These are phyloP conservation scores for Bubo scandiacus DNA, from an alignment of 2,113 vertebrate species.

Conservation along the genomic window DNA sequence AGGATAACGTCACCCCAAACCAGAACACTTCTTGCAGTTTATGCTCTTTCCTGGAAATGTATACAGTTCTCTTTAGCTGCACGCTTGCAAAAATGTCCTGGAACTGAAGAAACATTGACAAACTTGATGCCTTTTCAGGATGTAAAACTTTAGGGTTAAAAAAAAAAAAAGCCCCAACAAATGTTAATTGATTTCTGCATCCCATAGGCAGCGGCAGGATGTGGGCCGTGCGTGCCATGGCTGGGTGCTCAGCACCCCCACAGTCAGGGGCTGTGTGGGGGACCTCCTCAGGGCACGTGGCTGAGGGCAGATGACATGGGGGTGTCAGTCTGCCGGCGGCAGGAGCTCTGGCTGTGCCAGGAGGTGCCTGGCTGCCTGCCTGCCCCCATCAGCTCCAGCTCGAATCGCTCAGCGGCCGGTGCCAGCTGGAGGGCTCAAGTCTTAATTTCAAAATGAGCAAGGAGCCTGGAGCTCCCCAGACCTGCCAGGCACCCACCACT, in stretches of 20 bases:
- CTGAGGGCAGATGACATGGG: accelerated
- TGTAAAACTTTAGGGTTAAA: neutral
- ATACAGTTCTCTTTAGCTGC: neutral
- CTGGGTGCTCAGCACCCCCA: neutral
- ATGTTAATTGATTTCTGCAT: neutral
- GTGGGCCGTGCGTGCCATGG: neutral
- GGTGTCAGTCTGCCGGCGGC: neutral
- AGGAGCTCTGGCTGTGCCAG: neutral
- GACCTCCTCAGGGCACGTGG: neutral
- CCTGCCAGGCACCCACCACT: accelerated
- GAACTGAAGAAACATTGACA: neutral
- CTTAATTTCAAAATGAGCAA: neutral
- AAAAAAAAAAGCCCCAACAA: neutral
- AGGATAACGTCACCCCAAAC: accelerated
- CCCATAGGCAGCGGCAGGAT: accelerated
- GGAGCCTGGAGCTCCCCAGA: neutral
- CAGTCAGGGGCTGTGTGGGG: neutral
- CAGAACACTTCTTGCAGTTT: neutral
- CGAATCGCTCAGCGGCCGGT: accelerated
- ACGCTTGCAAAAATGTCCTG: neutral
- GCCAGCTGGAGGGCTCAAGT: neutral
- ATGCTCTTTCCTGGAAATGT: neutral
- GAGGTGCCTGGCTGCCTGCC: neutral
- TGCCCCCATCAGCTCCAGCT: neutral
- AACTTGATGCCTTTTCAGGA: neutral